phyloP scores from a whole-genome alignment of 2,113 vertebrate genomes.

The Psammodynastes pulverulentus region DNA sequence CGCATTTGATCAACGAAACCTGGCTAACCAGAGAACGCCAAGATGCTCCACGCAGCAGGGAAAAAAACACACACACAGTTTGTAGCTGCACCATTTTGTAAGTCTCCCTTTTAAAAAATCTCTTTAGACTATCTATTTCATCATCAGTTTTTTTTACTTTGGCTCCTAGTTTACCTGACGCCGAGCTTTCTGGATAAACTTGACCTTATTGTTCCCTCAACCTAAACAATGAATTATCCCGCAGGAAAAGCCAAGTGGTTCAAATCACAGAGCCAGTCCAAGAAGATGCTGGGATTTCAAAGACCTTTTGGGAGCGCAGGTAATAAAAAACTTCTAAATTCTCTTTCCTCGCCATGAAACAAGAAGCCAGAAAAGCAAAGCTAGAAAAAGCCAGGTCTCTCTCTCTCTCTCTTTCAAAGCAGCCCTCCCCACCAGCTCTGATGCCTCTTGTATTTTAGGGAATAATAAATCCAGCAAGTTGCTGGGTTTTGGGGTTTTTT shows the following conservation, averaged over 20 bases:
- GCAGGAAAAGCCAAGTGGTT: not conserved
- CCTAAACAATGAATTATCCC: not conserved
- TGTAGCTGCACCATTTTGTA: not conserved
- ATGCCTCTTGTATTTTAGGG: not conserved
- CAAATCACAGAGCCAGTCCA: not conserved
- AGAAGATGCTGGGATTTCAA: not conserved
- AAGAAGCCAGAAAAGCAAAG: not conserved
- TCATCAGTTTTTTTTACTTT: not conserved
- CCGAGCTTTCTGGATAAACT: not conserved
- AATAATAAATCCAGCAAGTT: not conserved
- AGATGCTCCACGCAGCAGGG: not conserved
- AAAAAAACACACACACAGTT: not conserved
- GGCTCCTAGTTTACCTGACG: not conserved
- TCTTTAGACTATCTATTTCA: not conserved
- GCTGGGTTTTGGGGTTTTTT: fast-evolving
- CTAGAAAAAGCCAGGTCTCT: not conserved
- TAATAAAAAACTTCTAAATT: not conserved
- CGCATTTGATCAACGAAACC: too few species aligned
- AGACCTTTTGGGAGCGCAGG: not conserved
- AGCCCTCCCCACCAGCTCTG: not conserved
- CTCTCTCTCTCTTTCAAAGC: not conserved
- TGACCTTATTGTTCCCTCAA: not conserved
- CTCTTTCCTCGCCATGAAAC: not conserved
- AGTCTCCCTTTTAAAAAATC: not conserved
- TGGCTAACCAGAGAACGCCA: too few species aligned